phyloP scores from a whole-genome alignment of 2,797 vertebrate species.

The Hemibagrus guttatus region DNA sequence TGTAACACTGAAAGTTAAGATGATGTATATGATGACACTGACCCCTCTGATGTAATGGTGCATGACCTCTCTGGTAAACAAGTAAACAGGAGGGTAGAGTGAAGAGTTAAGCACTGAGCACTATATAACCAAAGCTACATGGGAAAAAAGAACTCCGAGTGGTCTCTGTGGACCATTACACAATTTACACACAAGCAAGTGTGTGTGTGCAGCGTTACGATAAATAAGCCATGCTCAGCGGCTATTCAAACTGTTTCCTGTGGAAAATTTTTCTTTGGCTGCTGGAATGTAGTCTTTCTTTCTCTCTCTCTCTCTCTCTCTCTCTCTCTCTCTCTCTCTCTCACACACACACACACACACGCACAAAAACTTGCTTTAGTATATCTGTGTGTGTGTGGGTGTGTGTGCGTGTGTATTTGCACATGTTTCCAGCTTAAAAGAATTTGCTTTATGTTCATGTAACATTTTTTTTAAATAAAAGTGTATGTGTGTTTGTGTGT shows the following conservation, averaged over 20 bases:
- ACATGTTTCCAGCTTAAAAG: constrained; percentile 1
- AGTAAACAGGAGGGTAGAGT: background rate
- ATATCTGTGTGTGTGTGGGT: background rate
- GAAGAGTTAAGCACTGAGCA: constrained; percentile 1
- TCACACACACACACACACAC: background rate
- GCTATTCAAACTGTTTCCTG: constrained; percentile 77
- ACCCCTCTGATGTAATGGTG: background rate
- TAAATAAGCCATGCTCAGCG: background rate
- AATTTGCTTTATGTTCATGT: background rate
- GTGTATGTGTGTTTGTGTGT: background rate
- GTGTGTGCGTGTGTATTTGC: background rate
- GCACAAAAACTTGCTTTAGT: background rate
- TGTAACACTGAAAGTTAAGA: background rate
- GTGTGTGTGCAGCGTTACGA: background rate
- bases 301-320: background rate
- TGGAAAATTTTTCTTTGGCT: constrained; percentile 68
- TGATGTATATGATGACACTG: too few species aligned
- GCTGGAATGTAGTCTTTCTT: constrained; percentile 62
- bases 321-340: too few species aligned
- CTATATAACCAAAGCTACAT: background rate
- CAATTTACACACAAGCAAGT: background rate
- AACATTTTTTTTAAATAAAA: background rate
- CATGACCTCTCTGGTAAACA: background rate
- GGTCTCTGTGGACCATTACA: constrained; percentile 10
- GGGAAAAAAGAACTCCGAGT: background rate